Evolutionary conservation across 2,888 invertebrate genomes (phyloP).

Genomic region (Chelonus formosanus): DNA sequence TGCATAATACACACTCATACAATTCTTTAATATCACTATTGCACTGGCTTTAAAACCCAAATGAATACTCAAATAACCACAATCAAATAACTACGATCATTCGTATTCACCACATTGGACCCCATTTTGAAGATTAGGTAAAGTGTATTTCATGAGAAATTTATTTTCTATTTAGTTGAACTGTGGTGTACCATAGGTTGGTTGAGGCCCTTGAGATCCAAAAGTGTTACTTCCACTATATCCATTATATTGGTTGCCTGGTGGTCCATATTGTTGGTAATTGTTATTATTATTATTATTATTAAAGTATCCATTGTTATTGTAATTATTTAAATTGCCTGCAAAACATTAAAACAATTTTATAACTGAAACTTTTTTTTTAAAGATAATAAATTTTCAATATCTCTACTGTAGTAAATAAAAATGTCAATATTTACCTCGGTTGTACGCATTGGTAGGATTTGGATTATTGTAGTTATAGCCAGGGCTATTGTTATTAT

Average conservation of each 20-base stretch:
- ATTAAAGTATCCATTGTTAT: slow-evolving; percentile 30
- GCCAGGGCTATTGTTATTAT: slow-evolving; percentile 26
- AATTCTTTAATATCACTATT: too few species aligned
- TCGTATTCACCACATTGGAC: background rate
- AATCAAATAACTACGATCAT: too few species aligned
- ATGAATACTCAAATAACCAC: too few species aligned
- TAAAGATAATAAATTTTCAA: too few species aligned
- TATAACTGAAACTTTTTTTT: background rate
- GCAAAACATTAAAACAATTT: background rate
- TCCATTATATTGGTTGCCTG: slow-evolving; percentile 33
- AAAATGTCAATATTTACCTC: slow-evolving; percentile 23
- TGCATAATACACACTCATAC: too few species aligned
- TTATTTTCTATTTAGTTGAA: slow-evolving; percentile 45
- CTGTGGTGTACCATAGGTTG: slow-evolving; percentile 58
- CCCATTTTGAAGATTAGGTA: background rate
- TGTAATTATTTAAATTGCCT: slow-evolving; percentile 14
- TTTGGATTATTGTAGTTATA: slow-evolving; percentile 36
- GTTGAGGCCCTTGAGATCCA: slow-evolving; percentile 47
- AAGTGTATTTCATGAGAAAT: slow-evolving; percentile 5
- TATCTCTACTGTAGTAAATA: too few species aligned
- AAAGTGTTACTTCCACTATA: slow-evolving; percentile 47
- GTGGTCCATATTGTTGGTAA: slow-evolving; percentile 18
- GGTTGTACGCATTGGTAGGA: slow-evolving; percentile 35
- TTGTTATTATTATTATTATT: slow-evolving; percentile 40
- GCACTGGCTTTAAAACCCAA: too few species aligned